phyloP scores from a whole-genome alignment of 2,797 vertebrate species.

The Phataginus tetradactyla region DNA sequence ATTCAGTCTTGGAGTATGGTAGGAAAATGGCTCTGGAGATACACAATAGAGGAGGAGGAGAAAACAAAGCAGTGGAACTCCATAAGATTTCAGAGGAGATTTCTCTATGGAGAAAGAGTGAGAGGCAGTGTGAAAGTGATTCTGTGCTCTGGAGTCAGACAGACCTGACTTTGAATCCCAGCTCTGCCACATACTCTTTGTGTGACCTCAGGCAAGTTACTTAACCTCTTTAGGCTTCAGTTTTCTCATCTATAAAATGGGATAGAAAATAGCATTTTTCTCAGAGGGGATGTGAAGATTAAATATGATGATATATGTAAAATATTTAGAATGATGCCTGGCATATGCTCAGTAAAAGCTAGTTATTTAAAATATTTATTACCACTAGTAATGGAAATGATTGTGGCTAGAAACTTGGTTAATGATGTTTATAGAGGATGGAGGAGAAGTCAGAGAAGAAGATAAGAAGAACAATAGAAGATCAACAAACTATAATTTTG shows the following conservation, averaged over 20 bases:
- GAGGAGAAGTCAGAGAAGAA: neutral
- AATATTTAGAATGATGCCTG: neutral
- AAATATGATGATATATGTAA: neutral
- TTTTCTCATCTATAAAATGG: constrained; percentile 10
- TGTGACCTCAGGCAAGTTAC: neutral
- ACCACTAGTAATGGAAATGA: neutral
- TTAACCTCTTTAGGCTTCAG: neutral
- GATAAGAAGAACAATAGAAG: neutral
- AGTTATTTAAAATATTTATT: neutral
- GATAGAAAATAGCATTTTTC: neutral
- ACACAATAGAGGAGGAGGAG: neutral
- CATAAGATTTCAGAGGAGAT: neutral
- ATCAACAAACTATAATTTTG: neutral
- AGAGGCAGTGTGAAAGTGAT: neutral
- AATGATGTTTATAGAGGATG: neutral
- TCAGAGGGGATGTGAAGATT: neutral
- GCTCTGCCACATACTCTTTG: neutral
- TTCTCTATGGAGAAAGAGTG: neutral
- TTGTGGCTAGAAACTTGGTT: neutral
- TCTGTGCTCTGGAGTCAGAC: neutral
- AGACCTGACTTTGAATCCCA: neutral
- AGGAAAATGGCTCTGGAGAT: neutral
- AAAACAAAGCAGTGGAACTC: neutral
- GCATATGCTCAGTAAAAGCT: neutral
- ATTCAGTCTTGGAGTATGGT: neutral